Percentiles rank a stretch among this genome's conserved stretches.
These are phyloP conservation scores for Zaprionus tsacasi DNA, from an alignment of 1,140 invertebrate genomes.

Conservation along the genomic window DNA sequence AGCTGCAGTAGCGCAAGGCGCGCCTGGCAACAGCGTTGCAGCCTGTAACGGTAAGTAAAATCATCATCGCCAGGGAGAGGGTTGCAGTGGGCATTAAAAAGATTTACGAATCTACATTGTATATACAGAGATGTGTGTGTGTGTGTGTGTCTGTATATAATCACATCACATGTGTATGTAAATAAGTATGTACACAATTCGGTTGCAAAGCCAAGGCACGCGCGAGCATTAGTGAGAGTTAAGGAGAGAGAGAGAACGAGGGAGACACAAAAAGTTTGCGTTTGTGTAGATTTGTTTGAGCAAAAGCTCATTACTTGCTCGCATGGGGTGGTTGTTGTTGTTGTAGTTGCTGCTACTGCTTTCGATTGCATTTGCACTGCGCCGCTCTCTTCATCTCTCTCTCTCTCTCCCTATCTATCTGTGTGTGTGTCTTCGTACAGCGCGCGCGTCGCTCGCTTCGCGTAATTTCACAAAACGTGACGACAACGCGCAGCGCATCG, in stretches of 20 bases:
- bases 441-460: slow-evolving; percentile 66
- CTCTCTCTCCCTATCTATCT: background rate
- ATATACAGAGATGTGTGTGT: background rate
- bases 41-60: slow-evolving; percentile 74
- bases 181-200: background rate
- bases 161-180: slow-evolving; percentile 25
- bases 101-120: slow-evolving; percentile 16
- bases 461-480: slow-evolving; percentile 81
- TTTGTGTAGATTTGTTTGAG: slow-evolving; percentile 39
- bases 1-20: slow-evolving; percentile 53
- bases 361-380: slow-evolving; percentile 33
- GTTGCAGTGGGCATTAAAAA: slow-evolving; percentile 30
- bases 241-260: slow-evolving; percentile 1
- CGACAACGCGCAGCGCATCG: slow-evolving; percentile 52
- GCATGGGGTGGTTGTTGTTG: slow-evolving; percentile 30
- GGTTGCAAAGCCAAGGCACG: slow-evolving; percentile 54
- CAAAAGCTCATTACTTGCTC: slow-evolving; percentile 55
- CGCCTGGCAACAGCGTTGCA: slow-evolving; percentile 70
- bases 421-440: background rate
- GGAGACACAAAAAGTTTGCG: slow-evolving; percentile 26
- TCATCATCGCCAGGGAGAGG: slow-evolving; percentile 10
- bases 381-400: background rate
- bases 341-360: slow-evolving; percentile 30
- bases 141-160: slow-evolving; percentile 8
- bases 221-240: slow-evolving; percentile 47